Conservation (phyloP, 1,140 invertebrate species). For the Phenacoccus solenopsis region DNA sequence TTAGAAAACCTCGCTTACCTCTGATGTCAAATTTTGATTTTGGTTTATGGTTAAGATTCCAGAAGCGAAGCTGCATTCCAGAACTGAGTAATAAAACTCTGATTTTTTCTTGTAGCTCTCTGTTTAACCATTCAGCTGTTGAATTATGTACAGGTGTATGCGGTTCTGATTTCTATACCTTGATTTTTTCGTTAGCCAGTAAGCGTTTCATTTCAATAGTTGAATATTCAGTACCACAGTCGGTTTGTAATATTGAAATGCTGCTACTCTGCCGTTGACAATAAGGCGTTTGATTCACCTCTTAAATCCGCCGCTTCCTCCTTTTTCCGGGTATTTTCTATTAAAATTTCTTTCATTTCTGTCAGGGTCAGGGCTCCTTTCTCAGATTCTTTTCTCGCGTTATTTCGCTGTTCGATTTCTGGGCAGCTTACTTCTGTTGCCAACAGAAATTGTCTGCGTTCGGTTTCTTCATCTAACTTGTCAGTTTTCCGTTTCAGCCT, state of each 20-base stretch:
- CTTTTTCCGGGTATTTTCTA: no score
- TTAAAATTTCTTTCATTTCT: no score
- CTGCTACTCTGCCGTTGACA: no score
- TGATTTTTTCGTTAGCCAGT: neutral
- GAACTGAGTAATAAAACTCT: conserved; percentile 20
- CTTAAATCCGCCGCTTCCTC: no score
- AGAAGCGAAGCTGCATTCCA: conserved; percentile 19
- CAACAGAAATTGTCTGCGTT: no score
- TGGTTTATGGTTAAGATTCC: conserved; percentile 13
- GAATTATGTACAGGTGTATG: conserved; percentile 20
- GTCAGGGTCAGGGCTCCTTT: no score
- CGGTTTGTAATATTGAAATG: neutral
- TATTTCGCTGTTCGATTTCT: no score
- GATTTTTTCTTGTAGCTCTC: conserved; percentile 22
- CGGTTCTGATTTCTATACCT: neutral
- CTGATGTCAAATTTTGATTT: conserved; percentile 19
- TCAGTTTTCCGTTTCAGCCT: no score
- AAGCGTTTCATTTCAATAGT: neutral
- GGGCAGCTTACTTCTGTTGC: no score
- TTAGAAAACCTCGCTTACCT: conserved; percentile 12
- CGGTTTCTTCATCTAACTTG: no score
- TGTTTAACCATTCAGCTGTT: conserved; percentile 13
- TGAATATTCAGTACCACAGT: neutral
- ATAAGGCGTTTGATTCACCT: no score
- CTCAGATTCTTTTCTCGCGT: no score